Conservation (phyloP, 2,888 invertebrate species). For the Unio delphinus region DNA sequence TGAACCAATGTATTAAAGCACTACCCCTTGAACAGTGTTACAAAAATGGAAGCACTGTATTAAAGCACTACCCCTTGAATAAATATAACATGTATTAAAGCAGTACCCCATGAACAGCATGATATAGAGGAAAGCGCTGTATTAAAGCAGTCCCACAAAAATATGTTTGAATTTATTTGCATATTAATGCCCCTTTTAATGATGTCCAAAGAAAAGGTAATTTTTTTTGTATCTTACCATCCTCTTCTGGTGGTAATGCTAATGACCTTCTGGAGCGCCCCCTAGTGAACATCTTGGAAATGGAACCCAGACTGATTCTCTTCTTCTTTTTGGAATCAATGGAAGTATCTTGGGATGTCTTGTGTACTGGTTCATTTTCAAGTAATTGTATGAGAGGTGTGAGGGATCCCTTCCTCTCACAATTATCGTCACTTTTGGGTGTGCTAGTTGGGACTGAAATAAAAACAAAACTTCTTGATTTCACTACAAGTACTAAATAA, state of each 20-base stretch:
- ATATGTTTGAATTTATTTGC: not conserved
- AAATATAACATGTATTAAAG: too few relatives aligned
- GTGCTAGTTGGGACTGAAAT: slow-evolving; percentile 48
- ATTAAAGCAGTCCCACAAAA: not conserved
- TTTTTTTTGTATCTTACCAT: slow-evolving; percentile 32
- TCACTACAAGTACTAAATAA: not conserved
- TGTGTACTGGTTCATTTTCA: slow-evolving; percentile 19
- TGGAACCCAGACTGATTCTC: slow-evolving; percentile 53
- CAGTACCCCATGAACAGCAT: too few relatives aligned
- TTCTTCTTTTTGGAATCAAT: slow-evolving; percentile 49
- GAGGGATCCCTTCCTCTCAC: slow-evolving; percentile 36
- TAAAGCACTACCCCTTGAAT: too few relatives aligned
- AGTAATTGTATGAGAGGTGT: slow-evolving; percentile 40
- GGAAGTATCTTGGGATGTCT: slow-evolving; percentile 22
- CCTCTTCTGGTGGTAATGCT: slow-evolving; percentile 50
- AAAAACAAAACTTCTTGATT: not conserved
- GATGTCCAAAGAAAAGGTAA: not conserved
- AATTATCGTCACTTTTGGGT: slow-evolving; percentile 34
- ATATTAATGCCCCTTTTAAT: not conserved
- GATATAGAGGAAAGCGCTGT: too few relatives aligned
- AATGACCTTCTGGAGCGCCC: slow-evolving; percentile 58
- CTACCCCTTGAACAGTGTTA: too few relatives aligned
- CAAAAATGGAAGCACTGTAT: too few relatives aligned
- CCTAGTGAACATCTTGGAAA: slow-evolving; percentile 60
- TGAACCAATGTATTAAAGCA: too few relatives aligned